phyloP scores from a whole-genome alignment of 1,140 invertebrate genomes.

The Drosophila lini region DNA sequence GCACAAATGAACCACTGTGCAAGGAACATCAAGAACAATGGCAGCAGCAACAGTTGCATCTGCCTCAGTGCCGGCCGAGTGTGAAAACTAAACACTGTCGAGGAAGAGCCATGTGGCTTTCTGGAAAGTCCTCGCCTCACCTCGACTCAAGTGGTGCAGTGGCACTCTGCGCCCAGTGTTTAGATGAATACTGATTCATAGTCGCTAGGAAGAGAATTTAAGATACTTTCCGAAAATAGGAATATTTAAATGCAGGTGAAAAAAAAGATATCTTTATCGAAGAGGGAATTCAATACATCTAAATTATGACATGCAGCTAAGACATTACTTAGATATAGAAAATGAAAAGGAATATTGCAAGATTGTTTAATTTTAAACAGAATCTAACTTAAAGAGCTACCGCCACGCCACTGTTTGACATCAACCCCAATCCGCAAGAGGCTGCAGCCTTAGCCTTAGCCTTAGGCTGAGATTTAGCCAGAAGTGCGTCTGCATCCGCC shows the following conservation, averaged over 20 bases:
- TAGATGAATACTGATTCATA: slow-evolving; percentile 5
- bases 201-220: not conserved
- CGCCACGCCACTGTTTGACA: not conserved
- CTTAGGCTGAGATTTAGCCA: slow-evolving; percentile 21
- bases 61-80: slow-evolving; percentile 25
- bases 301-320: too few species aligned
- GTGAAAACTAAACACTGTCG: slow-evolving; percentile 50
- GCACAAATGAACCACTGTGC: slow-evolving; percentile 29
- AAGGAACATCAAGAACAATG: slow-evolving; percentile 7
- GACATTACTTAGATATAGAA: not conserved
- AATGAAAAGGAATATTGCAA: not conserved
- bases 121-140: slow-evolving; percentile 23
- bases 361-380: not conserved
- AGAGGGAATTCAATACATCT: too few species aligned
- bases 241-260: too few species aligned
- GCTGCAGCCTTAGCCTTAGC: slow-evolving; percentile 7
- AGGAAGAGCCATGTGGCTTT: slow-evolving; percentile 40
- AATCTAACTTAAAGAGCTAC: not conserved
- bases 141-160: slow-evolving; percentile 22
- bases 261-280: too few species aligned
- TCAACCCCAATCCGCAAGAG: slow-evolving; percentile 11
- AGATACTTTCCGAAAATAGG: too few species aligned
- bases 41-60: slow-evolving; percentile 57
- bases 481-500: slow-evolving; percentile 55
- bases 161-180: not conserved